A percentile compares a stretch with the other conserved stretches of the same genome.
phyloP scores from a whole-genome alignment of 2,797 vertebrate species.

The Syngnathus rostellatus region DNA sequence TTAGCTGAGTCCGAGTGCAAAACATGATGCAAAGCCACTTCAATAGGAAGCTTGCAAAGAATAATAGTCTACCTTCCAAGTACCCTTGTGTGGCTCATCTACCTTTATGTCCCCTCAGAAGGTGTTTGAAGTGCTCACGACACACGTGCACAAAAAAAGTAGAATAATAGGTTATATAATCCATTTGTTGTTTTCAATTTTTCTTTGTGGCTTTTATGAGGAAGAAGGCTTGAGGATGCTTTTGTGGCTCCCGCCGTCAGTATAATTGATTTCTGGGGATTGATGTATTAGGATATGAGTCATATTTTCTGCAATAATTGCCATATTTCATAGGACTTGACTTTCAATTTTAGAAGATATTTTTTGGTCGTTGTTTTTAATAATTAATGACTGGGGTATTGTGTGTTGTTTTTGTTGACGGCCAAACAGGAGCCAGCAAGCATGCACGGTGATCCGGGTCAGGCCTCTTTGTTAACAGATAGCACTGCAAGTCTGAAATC shows the following conservation, averaged over 20 bases:
- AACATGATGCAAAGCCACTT: constrained; percentile 30
- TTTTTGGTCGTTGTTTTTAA: neutral
- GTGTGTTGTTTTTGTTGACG: constrained; percentile 40
- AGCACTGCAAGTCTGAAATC: constrained; percentile 69
- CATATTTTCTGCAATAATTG: neutral
- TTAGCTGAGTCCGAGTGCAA: constrained; percentile 26
- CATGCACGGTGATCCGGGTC: constrained; percentile 31
- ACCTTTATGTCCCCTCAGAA: constrained; percentile 21
- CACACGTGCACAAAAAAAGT: neutral
- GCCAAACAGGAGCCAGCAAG: constrained; percentile 19
- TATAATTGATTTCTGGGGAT: neutral
- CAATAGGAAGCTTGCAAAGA: constrained; percentile 44
- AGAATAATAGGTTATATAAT: neutral
- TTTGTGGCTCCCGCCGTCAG: neutral
- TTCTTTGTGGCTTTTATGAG: constrained; percentile 3
- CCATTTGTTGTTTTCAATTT: neutral
- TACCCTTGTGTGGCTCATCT: constrained; percentile 29
- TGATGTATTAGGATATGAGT: neutral
- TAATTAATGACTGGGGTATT: neutral
- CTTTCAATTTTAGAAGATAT: neutral
- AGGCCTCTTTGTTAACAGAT: constrained; percentile 76
- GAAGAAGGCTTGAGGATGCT: constrained; percentile 3
- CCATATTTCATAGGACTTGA: neutral
- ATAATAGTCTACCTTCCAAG: constrained; percentile 44
- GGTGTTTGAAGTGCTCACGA: constrained; percentile 22